Evolutionary conservation across 2,113 vertebrate species (phyloP), one percentile per base, ranked within the genome.

Genomic region (Scytalopus superciliaris): DNA sequence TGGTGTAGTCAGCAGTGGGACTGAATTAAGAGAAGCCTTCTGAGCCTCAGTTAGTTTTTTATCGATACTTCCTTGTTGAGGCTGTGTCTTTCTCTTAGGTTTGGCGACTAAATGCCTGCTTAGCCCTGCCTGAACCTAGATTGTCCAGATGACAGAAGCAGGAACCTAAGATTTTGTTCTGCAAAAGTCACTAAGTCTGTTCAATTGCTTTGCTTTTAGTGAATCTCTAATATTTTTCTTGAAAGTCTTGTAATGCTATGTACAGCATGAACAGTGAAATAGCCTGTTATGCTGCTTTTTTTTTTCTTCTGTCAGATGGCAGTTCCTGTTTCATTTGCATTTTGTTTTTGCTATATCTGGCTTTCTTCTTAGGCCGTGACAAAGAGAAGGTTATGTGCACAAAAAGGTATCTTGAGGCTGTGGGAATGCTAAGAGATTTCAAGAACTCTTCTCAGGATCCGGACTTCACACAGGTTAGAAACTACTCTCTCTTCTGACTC

Each of bases 351-450:
- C 50, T 91, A 1, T 78, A 44, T 83, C 64, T 88, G 94, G 5
- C 78, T 92, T 72, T 92, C 10, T 22, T 64, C 83, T 75, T 96
- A 99, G 99, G 99, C 30, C 98, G 99, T 62, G 98, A 99, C n/a
- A 94, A 98, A 73, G 98, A 98, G 35, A 99, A 98, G 81, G 72
- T 99, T 75, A 95, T 86, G 17, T 94, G 96, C 93, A 98, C 99
- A 44, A 96, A 97, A 47, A 98, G 80, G 56, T 99, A 99, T 88
- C 98, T 99, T 74, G 98, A 99, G 94, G 97, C 98, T 60, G 98
- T 98, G 69, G 97, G 97, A 88, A 99, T 99, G 98, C 99, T 99
- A 80, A 98, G 99, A 96, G 98, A 99, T 95, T 99, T 99, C 98
- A 98, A 63, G 27, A 92, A 99, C 19, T 72, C 97, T 5, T 96